Conservation (phyloP, 2,113 vertebrate genomes). For the Eptesicus fuscus region DNA sequence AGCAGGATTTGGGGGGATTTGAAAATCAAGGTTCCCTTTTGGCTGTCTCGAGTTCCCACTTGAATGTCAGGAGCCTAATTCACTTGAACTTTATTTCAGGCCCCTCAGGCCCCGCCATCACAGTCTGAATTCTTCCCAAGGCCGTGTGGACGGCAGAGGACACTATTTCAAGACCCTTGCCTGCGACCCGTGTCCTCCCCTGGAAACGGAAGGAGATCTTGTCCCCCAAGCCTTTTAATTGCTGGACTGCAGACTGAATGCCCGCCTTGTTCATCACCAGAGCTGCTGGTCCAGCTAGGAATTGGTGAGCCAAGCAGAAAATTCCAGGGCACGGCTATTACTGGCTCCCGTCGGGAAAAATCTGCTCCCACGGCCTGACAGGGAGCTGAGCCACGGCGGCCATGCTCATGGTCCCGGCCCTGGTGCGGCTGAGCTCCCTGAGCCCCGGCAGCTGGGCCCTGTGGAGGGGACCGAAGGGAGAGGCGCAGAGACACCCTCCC, state of each 20-base stretch:
- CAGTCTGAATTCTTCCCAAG: not conserved
- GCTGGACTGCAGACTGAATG: not conserved
- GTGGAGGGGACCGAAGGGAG: not conserved
- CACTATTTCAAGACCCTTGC: not conserved
- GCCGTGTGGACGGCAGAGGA: fast-evolving
- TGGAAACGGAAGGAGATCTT: not conserved
- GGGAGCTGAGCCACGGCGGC: fast-evolving
- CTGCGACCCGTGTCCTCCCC: not conserved
- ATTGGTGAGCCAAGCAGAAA: constrained; percentile 47
- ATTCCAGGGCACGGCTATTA: not conserved
- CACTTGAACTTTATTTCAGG: not conserved
- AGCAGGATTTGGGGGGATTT: not conserved
- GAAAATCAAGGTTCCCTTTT: not conserved
- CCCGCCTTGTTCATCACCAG: not conserved
- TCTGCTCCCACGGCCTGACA: not conserved
- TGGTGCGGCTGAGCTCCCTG: constrained; percentile 79
- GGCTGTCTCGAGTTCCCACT: not conserved
- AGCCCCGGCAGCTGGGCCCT: constrained; percentile 75
- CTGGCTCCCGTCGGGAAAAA: not conserved
- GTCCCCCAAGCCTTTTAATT: constrained; percentile 6
- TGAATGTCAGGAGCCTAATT: not conserved
- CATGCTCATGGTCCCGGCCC: constrained; percentile 81
- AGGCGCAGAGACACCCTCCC: not conserved
- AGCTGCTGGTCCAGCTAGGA: not conserved
- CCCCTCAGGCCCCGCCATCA: not conserved